Conservation (phyloP, 2,113 vertebrate genomes). For the Sula dactylatra region DNA sequence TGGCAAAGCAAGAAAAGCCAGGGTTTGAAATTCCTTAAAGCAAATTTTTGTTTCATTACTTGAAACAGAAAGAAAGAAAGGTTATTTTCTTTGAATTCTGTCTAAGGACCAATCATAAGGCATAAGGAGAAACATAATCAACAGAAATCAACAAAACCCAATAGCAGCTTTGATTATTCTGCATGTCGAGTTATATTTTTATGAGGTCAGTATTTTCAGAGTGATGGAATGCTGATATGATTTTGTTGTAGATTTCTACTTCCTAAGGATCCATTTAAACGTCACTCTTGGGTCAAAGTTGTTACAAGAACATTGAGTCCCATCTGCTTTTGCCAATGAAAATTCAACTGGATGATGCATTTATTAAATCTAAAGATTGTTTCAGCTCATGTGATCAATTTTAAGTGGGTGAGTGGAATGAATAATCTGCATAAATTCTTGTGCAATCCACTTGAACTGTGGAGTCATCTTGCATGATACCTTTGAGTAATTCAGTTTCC, state of each 20-base stretch:
- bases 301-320: not conserved
- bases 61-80: not conserved
- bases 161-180: not conserved
- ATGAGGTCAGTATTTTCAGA: not conserved
- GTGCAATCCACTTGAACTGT: not conserved
- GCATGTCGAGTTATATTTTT: not conserved
- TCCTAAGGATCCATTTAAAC: not conserved
- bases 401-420: not conserved
- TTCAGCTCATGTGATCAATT: not conserved
- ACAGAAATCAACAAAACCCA: not conserved
- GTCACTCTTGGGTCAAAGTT: not conserved
- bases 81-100: not conserved
- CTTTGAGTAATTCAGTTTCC: not conserved
- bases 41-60: not conserved
- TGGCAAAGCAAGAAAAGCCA: not conserved
- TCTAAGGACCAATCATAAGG: not conserved
- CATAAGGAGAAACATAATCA: not conserved
- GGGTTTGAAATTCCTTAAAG: not conserved
- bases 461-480: not conserved
- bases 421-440: not conserved
- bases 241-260: not conserved
- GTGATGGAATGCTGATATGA: not conserved
- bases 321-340: not conserved
- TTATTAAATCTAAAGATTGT: not conserved
- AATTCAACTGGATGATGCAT: not conserved